These are phyloP conservation scores for Chrysomallon squamiferum DNA, from an alignment of 1,140 invertebrate species.

Conservation along the genomic window DNA sequence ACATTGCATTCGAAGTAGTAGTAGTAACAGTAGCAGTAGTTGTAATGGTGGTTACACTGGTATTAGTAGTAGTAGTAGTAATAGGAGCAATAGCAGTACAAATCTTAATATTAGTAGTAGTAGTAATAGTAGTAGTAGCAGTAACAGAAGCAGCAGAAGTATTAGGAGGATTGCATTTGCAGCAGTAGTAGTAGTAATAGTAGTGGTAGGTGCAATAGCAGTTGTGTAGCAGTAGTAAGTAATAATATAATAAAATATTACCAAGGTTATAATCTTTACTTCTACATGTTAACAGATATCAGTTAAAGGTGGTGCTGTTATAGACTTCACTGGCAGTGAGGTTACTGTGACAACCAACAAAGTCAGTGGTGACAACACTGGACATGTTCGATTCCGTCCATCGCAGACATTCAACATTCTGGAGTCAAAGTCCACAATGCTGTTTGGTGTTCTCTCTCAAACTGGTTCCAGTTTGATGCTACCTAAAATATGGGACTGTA, in stretches of 20 bases:
- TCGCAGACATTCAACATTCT: conserved; percentile 30
- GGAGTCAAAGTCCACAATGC: conserved; percentile 25
- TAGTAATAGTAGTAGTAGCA: too few species aligned
- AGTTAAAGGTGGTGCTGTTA: conserved; percentile 31
- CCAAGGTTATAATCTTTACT: not conserved
- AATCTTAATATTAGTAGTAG: too few species aligned
- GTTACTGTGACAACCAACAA: conserved; percentile 24
- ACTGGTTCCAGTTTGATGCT: conserved; percentile 30
- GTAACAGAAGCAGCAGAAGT: too few species aligned
- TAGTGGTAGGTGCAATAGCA: too few species aligned
- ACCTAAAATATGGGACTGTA: conserved; percentile 41
- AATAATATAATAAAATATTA: not conserved
- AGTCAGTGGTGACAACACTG: conserved; percentile 41
- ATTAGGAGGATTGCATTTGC: too few species aligned
- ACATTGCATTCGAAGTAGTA: too few species aligned
- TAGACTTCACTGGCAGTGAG: conserved; percentile 29
- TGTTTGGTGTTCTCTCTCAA: conserved; percentile 35
- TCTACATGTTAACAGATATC: conserved; percentile 25
- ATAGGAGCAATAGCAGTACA: too few species aligned
- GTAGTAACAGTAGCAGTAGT: too few species aligned
- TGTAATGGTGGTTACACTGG: too few species aligned
- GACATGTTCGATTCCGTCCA: conserved; percentile 26
- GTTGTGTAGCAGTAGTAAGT: too few species aligned
- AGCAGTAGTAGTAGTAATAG: too few species aligned
- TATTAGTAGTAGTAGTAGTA: too few species aligned